Evolutionary conservation across 2,888 invertebrate genomes (phyloP).

Genomic region (Unio pictorum): DNA sequence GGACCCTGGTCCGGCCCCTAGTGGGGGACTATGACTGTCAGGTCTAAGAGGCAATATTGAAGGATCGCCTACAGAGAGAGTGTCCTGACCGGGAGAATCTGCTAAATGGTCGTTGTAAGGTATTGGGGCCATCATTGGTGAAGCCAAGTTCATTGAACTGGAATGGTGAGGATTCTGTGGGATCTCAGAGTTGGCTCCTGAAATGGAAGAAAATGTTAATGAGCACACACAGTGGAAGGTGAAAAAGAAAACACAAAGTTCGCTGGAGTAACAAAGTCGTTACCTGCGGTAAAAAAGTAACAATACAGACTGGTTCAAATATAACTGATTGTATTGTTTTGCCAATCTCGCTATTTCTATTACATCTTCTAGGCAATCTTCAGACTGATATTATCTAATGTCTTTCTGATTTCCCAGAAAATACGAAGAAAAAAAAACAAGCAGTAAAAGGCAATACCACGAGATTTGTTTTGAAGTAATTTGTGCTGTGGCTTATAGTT

Average conservation of each 20-base stretch:
- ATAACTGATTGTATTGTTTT: too few species aligned
- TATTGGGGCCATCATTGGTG: slow-evolving; percentile 21
- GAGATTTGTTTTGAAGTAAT: too few species aligned
- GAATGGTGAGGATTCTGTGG: slow-evolving; percentile 2
- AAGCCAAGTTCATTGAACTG: not conserved
- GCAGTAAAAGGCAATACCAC: too few species aligned
- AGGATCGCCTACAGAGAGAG: slow-evolving; percentile 6
- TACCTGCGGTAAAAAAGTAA: not conserved
- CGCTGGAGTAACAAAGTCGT: not conserved
- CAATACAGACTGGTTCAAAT: too few species aligned
- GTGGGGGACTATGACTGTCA: slow-evolving; percentile 25
- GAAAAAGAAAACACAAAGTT: not conserved
- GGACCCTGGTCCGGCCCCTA: slow-evolving; percentile 10
- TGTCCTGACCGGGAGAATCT: slow-evolving; percentile 13
- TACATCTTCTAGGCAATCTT: too few species aligned
- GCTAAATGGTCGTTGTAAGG: slow-evolving; percentile 23
- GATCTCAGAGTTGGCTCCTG: slow-evolving; percentile 21
- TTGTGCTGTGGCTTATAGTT: too few species aligned
- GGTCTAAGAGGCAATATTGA: slow-evolving; percentile 13
- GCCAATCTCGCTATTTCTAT: too few species aligned
- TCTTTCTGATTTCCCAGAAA: too few species aligned
- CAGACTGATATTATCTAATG: too few species aligned
- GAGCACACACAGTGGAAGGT: not conserved
- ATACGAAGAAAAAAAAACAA: too few species aligned
- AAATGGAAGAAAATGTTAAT: not conserved